Base-by-base conservation (phyloP, 2,113 vertebrate species). In the Indri indri region DNA sequence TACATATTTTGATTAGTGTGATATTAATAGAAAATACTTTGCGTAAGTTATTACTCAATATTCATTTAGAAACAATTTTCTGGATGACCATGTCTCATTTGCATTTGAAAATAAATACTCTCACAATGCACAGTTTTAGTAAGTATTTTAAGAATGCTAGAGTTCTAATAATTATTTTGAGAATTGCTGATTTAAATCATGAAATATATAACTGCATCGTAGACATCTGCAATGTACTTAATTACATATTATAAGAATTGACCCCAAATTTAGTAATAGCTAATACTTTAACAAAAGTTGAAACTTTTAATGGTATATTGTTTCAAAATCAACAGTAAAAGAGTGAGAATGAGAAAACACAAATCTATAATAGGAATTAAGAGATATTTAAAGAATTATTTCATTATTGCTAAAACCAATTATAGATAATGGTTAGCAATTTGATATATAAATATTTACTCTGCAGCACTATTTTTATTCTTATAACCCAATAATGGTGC, bases 111-210 rank as follows among this genome's bases (percentile, higher is more conserved):
- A 74, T 80, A 93, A 92, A 88, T 50, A 74, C 6, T 74, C n/a
- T 79, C 11, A 89, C 16, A 94, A 52, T 37, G 5, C 5, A 65
- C 1, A 85, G 7, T 79, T 37, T 94, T 84, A 96, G 80, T 90
- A 96, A 82, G 89, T 95, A n/a, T 34, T 92, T 94, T 96, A 61
- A 23, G 88, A 73, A 80, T 32, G 6, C 12, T 50, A 8, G 4
- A 85, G 59, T 47, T 88, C 63, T 87, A 96, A 82, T 91, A 96
- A 82, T 89, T 95, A n/a, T 34, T 91, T 93, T 96, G 18, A 27
- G 12, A 85, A 10, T 77, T 88, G 25, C 52, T 94, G 77, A 68
- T 61, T 70, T 59, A 3, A 25, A 93, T 18, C 11, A 22, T 66
- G 23, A 65, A 66, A 20, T 47, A 80, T 52, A 63, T 81, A 50